Conservation (phyloP, 2,888 invertebrate genomes). For the Andrena dorsata region DNA sequence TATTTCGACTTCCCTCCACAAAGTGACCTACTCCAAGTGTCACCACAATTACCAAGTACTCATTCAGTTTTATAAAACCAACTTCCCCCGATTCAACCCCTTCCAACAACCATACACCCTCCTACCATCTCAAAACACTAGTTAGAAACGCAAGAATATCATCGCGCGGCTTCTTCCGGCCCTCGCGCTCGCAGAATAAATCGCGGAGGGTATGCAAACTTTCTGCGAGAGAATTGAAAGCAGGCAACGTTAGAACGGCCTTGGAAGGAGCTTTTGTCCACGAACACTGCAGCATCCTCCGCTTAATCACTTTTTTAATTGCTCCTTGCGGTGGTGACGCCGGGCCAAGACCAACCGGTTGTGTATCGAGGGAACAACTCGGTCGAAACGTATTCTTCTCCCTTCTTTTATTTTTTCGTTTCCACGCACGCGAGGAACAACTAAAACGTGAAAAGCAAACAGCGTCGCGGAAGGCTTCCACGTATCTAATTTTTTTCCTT, state of each 20-base stretch:
- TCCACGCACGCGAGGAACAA: slow-evolving; percentile 22
- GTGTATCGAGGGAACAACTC: slow-evolving; percentile 13
- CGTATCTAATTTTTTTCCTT: slow-evolving; percentile 48
- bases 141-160: neutral
- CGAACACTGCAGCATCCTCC: slow-evolving; percentile 27
- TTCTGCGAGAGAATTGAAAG: slow-evolving; percentile 32
- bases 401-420: neutral
- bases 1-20: too few species aligned
- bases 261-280: slow-evolving; percentile 44
- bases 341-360: slow-evolving; percentile 14
- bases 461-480: slow-evolving; percentile 38
- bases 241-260: slow-evolving; percentile 25
- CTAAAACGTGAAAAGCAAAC: slow-evolving; percentile 48
- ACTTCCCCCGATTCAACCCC: neutral
- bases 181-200: neutral
- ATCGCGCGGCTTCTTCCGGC: neutral
- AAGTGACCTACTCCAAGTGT: too few species aligned
- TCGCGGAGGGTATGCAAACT: neutral
- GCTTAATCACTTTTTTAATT: slow-evolving; percentile 73
- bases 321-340: slow-evolving; percentile 46
- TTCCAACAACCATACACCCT: neutral
- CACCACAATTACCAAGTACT: neutral
- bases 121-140: neutral
- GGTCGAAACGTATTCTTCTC: slow-evolving; percentile 1
- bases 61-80: neutral